phyloP scores from a whole-genome alignment of 1,140 invertebrate species.

The Trachymyrmex cornetzi region DNA sequence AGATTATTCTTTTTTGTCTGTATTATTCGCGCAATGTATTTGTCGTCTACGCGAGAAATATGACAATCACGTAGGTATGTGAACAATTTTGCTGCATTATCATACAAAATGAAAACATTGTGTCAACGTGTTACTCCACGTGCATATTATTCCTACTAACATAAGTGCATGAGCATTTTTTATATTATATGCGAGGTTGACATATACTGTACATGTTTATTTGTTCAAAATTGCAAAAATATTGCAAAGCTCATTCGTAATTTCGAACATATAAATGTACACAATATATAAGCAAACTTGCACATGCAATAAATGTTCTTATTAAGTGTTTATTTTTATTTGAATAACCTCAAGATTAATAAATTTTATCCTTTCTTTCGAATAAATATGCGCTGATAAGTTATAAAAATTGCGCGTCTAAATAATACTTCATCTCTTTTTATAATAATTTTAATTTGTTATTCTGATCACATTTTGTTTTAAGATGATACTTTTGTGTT shows the following conservation, averaged over 20 bases:
- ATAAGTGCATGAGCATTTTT: neutral
- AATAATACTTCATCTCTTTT: too few species aligned
- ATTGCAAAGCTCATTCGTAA: too few species aligned
- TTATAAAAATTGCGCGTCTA: too few species aligned
- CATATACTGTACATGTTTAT: neutral
- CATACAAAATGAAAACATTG: slow-evolving; percentile 16
- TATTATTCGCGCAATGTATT: neutral
- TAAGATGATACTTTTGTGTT: neutral
- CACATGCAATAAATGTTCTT: too few species aligned
- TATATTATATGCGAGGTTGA: neutral
- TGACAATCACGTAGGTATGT: neutral
- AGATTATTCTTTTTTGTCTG: neutral
- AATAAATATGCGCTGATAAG: too few species aligned
- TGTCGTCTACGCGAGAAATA: neutral
- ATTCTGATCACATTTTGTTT: neutral
- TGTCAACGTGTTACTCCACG: neutral
- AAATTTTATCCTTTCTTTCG: too few species aligned
- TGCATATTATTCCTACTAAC: neutral
- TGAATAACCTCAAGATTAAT: too few species aligned
- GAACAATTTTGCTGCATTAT: slow-evolving; percentile 25
- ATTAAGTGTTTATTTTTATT: too few species aligned
- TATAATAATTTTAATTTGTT: too few species aligned
- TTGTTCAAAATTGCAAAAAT: neutral
- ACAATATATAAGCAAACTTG: too few species aligned
- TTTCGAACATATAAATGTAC: too few species aligned